Base-by-base conservation (phyloP, 2,113 vertebrate genomes). In the Eretmochelys imbricata region DNA sequence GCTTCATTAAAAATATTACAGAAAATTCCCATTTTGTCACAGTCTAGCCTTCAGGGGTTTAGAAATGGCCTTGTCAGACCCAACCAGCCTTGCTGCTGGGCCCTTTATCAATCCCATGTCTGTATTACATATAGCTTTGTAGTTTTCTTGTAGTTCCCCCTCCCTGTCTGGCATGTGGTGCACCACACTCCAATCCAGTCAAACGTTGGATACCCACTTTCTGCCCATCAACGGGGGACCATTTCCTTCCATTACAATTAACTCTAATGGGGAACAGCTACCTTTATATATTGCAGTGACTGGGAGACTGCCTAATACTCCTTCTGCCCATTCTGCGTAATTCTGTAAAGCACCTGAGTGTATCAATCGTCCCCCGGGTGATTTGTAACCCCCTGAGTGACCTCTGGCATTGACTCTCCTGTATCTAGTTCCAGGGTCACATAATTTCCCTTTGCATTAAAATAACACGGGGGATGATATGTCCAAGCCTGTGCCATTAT, bases 61-160 rank as follows among this genome's bases (percentile, higher is more conserved):
- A 31, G 91, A 53, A 93, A 69, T 0, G n/a, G 38, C 80, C 72
- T 2, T 0, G 0, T 6, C 14, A 0, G 1, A 38, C 51, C 54
- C 42, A 50, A 83, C 54, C 14, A 27, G 69, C 76, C 38, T 89
- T 79, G 82, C 59, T 81, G 5, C 22, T 51, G 25, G 10, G 5
- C 57, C 1, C 0, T 89, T 25, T 72, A 3, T 0, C 29, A 75
- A 65, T 85, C 69, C 91, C 51, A 46, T 1, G 1, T 17, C 80
- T 75, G 82, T 50, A 76, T 55, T 8, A 5, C 55, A 19, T 0
- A 19, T 1, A 0, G 27, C 46, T 94, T 76, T 62, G 0, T 20
- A 3, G 80, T 42, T 75, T 50, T 42, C 29, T 76, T 0, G 17
- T 0, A 0, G 6, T 46, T 84, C 12, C 4, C 12, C 1, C 1